These are phyloP conservation scores for Proteles cristata DNA, from an alignment of 2,113 vertebrate species.

Conservation along the genomic window DNA sequence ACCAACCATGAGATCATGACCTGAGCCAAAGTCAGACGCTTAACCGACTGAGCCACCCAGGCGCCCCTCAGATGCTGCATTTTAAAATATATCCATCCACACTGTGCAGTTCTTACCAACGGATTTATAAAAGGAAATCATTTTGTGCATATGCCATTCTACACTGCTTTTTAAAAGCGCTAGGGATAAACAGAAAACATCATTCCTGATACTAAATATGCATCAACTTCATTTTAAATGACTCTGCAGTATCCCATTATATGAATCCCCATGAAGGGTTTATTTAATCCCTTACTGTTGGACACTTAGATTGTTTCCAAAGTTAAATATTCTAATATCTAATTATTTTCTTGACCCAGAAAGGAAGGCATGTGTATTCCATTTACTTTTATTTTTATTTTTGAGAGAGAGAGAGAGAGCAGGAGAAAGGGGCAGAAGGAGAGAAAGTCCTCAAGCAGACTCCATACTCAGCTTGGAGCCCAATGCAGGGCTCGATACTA, in stretches of 20 bases:
- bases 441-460: too few species aligned
- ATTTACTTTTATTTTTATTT: too few species aligned
- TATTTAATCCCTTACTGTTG: neutral
- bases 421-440: too few species aligned
- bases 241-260: neutral
- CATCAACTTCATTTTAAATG: constrained; percentile 16
- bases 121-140: neutral
- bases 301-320: neutral
- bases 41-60: too few species aligned
- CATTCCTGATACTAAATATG: neutral
- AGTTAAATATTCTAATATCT: neutral
- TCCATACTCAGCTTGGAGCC: too few species aligned
- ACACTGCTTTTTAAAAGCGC: neutral
- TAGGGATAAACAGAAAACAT: neutral
- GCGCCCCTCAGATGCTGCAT: neutral
- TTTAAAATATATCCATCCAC: neutral
- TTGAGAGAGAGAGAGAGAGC: too few species aligned
- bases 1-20: too few species aligned
- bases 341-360: neutral
- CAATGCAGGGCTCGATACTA: too few species aligned
- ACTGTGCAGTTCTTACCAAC: neutral
- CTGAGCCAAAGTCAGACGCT: too few species aligned
- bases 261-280: neutral
- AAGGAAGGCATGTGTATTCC: neutral
- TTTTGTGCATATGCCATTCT: neutral